These are phyloP conservation scores for Loriculus beryllinus DNA, from an alignment of 2,797 vertebrate species.

Conservation along the genomic window DNA sequence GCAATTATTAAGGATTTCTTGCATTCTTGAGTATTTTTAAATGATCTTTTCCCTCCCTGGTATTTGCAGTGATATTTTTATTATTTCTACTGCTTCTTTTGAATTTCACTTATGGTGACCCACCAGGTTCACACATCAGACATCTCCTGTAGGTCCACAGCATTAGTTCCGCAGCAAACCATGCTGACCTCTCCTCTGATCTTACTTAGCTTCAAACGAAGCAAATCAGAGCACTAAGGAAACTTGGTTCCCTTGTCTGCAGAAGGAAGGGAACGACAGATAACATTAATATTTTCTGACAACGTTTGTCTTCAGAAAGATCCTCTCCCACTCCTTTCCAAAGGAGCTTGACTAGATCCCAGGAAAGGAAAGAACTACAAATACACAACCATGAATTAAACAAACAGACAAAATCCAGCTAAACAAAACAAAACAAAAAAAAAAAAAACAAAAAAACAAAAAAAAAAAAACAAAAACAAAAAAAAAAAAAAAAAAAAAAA, in stretches of 20 bases:
- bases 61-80: neutral
- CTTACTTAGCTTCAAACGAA: neutral
- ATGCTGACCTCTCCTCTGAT: neutral
- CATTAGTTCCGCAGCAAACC: neutral
- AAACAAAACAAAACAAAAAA: too few relatives aligned
- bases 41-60: neutral
- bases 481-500: too few relatives aligned
- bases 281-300: neutral
- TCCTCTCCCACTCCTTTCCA: neutral
- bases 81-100: neutral
- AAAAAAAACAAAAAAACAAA: too few relatives aligned
- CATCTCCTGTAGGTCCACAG: neutral
- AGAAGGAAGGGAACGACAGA: neutral
- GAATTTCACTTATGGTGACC: neutral
- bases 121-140: neutral
- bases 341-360: neutral
- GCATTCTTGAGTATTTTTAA: neutral
- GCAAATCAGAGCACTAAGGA: neutral
- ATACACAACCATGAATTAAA: neutral
- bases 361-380: neutral
- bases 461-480: too few relatives aligned
- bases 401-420: neutral
- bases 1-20: neutral
- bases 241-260: neutral
- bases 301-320: neutral